phyloP scores from a whole-genome alignment of 2,113 vertebrate genomes.

The Microcebus griseorufus region DNA sequence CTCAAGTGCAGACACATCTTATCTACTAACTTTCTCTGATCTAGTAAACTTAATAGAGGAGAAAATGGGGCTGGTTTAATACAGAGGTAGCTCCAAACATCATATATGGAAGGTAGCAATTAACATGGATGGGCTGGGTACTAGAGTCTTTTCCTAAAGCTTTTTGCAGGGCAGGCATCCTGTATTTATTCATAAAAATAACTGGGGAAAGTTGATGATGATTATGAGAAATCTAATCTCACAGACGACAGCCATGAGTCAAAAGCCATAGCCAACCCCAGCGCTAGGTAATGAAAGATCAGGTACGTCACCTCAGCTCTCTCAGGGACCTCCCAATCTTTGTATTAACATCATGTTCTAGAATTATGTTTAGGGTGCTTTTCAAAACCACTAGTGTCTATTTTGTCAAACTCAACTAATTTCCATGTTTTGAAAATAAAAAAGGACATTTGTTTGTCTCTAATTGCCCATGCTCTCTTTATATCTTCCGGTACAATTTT shows the following conservation, averaged over 20 bases:
- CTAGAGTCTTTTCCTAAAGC: neutral
- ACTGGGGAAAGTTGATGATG: neutral
- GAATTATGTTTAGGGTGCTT: neutral
- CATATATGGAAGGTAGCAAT: neutral
- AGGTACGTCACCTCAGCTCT: neutral
- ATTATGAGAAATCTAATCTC: neutral
- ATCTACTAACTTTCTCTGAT: conserved; percentile 67
- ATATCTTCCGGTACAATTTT: neutral
- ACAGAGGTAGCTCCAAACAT: neutral
- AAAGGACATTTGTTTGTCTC: neutral
- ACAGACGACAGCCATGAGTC: neutral
- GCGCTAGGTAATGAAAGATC: neutral
- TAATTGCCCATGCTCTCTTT: neutral
- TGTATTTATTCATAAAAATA: neutral
- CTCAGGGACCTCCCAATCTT: neutral
- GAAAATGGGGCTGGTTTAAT: conserved; percentile 54
- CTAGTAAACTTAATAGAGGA: conserved; percentile 65
- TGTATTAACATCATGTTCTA: neutral
- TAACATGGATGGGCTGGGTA: neutral
- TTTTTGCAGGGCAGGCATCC: neutral
- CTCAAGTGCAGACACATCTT: conserved; percentile 41
- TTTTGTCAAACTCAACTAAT: neutral
- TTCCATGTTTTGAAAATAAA: neutral
- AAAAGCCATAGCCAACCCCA: neutral
- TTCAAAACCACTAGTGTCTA: neutral